Base-by-base conservation (phyloP, 2,888 invertebrate species). In the Napeogenes sylphis region DNA sequence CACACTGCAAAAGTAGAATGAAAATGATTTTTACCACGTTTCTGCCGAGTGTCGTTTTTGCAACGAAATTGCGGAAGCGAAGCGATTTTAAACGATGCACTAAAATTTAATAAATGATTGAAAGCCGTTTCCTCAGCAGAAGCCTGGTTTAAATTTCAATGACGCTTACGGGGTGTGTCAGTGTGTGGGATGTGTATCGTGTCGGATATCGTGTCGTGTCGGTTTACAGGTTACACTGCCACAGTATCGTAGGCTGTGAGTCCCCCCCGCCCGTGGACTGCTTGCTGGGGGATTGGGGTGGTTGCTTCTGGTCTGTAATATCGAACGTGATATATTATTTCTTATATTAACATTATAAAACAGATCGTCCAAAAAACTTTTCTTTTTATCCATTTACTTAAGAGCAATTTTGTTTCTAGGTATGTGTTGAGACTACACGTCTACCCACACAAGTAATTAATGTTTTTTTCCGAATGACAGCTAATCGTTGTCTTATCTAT, bases 181-280 rank as follows among this genome's bases (percentile, higher is more conserved):
- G 63, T 61, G 56, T 61, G 59, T 46, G 54, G 32, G 53, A 61
- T 35, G 45, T 55, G 33, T 57, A 51, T 46, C 69, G 73, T 70
- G 62, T 69, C 62, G 63, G 56, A 54, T 55, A 55, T 56, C 58
- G 13, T 32, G 66, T 70, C 71, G 71, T 63, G 56, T 67, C 66
- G 75, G 79, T 87, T 94, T 95, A 97, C 94, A 97, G 93, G 93
- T 97, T 97, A 97, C 96, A 97, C 97, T 96, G 97, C 97, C 96
- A 97, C 95, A 95, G 97, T 97, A 96, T 97, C 96, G 96, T 97
- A 97, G 95, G 97, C 95, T 96, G 97, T 96, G 96, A 96, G 95
- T 95, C 96, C 96, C 93, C 96, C 96, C 93, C 93, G 89, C 90
- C 92, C 87, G 86, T 89, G 90, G 88, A 84, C 85, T 91, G 94